phyloP scores from a whole-genome alignment of 2,113 vertebrate species.

The Diadophis punctatus region DNA sequence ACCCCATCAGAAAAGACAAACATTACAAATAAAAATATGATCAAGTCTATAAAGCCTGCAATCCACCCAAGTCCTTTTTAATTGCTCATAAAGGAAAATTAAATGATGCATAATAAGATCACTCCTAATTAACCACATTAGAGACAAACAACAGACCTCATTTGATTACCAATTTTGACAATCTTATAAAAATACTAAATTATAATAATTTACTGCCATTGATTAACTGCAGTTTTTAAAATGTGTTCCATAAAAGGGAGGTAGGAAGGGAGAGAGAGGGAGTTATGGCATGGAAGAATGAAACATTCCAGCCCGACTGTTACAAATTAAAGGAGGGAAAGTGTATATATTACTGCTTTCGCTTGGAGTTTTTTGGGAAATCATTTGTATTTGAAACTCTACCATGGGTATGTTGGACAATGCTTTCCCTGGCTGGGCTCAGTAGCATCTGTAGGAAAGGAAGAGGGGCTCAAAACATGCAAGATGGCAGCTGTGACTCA shows the following conservation, averaged over 20 bases:
- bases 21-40: not conserved
- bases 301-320: not conserved
- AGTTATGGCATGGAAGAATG: not conserved
- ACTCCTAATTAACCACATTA: not conserved
- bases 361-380: not conserved
- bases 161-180: not conserved
- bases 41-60: not conserved
- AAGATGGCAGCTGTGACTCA: not conserved
- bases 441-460: not conserved
- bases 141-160: constrained; percentile 26
- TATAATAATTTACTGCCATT: constrained; percentile 6
- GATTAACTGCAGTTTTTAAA: not conserved
- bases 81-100: constrained; percentile 24
- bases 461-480: not conserved
- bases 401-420: not conserved
- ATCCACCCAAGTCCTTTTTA: not conserved
- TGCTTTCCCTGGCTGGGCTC: not conserved
- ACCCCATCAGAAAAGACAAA: constrained; percentile 2
- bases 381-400: not conserved
- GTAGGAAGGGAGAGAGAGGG: too few relatives aligned
- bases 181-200: constrained; percentile 6
- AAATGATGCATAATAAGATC: constrained; percentile 22
- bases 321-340: not conserved
- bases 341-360: not conserved
- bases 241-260: constrained; percentile 16